A percentile compares a stretch with the other conserved stretches of the same genome.
phyloP scores from a whole-genome alignment of 2,888 invertebrate genomes.

The Drosophila demipolita region DNA sequence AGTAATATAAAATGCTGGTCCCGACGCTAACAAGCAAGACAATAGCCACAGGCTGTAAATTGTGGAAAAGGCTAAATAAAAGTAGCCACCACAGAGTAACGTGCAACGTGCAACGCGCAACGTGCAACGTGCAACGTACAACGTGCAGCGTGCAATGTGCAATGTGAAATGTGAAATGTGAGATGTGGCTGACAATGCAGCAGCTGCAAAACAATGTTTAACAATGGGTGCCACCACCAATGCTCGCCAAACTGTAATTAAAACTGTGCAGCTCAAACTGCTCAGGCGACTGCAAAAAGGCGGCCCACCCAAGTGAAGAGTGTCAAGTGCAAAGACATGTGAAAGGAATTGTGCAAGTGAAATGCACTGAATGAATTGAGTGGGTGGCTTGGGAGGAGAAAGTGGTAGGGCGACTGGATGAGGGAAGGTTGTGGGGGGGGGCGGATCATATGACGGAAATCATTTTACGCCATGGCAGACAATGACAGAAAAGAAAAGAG shows the following conservation, averaged over 20 bases:
- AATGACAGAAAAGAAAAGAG: constrained; percentile 38
- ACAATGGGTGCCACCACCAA: constrained; percentile 48
- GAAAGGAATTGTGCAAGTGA: constrained; percentile 50
- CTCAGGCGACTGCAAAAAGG: constrained; percentile 39
- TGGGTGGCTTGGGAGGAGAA: constrained; percentile 1
- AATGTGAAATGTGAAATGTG: constrained; percentile 19
- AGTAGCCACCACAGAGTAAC: constrained; percentile 45
- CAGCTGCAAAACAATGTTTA: constrained; percentile 16
- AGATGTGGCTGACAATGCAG: constrained; percentile 26
- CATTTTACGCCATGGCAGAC: constrained; percentile 77
- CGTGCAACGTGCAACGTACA: constrained; percentile 6
- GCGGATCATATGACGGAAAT: constrained; percentile 63
- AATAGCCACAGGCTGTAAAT: constrained; percentile 72
- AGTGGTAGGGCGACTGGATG: not conserved
- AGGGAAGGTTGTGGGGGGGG: constrained; percentile 1
- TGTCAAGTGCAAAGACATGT: constrained; percentile 73
- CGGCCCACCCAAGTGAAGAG: constrained; percentile 63
- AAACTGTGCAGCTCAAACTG: constrained; percentile 67
- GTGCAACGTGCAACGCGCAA: constrained; percentile 1
- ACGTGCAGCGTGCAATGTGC: constrained; percentile 5
- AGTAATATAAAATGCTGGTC: constrained; percentile 49
- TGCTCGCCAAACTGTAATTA: constrained; percentile 69
- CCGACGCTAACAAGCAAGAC: constrained; percentile 68
- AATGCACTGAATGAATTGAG: constrained; percentile 21
- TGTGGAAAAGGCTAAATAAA: constrained; percentile 60